Conservation (phyloP, 2,888 invertebrate genomes). For the Scaptodrosophila latifasciaeformis region DNA sequence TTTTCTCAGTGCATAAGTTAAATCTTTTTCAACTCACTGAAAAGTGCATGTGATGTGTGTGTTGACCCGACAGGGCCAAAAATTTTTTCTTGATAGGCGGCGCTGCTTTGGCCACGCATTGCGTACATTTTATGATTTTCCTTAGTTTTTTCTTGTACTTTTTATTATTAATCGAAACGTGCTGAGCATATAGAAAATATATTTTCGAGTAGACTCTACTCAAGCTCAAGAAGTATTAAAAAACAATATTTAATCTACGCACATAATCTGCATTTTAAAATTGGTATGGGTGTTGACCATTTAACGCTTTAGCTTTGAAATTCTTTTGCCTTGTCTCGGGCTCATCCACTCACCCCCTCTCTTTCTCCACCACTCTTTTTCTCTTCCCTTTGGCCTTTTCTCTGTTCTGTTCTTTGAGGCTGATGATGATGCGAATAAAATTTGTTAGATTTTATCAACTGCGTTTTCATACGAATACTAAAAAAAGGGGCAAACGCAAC, state of each 20-base stretch:
- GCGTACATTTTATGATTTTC: slow-evolving; percentile 46
- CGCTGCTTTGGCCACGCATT: slow-evolving; percentile 41
- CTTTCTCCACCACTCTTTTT: background rate
- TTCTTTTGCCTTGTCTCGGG: too few species aligned
- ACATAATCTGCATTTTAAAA: slow-evolving; percentile 68
- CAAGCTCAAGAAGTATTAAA: slow-evolving; percentile 44
- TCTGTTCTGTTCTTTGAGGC: background rate
- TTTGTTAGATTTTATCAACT: slow-evolving; percentile 60
- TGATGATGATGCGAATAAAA: slow-evolving; percentile 17
- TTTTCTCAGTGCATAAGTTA: too few species aligned
- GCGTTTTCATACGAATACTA: slow-evolving; percentile 28
- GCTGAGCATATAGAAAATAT: slow-evolving; percentile 40
- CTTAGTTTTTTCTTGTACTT: slow-evolving; percentile 29
- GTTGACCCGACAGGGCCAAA: too few species aligned
- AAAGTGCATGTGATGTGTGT: too few species aligned
- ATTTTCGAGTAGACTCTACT: slow-evolving; percentile 10
- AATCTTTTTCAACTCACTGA: too few species aligned
- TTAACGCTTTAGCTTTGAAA: slow-evolving; percentile 64
- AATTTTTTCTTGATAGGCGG: slow-evolving; percentile 46
- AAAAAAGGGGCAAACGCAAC: background rate
- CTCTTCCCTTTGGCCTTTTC: background rate
- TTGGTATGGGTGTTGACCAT: slow-evolving; percentile 63
- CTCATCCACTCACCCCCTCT: too few species aligned
- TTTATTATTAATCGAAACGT: slow-evolving; percentile 61
- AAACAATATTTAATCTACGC: slow-evolving; percentile 64